Percentiles rank a stretch among this genome's conserved stretches.
Evolutionary conservation across 2,797 vertebrate genomes (phyloP).

Genomic region (Gadopsis bispinosus): DNA sequence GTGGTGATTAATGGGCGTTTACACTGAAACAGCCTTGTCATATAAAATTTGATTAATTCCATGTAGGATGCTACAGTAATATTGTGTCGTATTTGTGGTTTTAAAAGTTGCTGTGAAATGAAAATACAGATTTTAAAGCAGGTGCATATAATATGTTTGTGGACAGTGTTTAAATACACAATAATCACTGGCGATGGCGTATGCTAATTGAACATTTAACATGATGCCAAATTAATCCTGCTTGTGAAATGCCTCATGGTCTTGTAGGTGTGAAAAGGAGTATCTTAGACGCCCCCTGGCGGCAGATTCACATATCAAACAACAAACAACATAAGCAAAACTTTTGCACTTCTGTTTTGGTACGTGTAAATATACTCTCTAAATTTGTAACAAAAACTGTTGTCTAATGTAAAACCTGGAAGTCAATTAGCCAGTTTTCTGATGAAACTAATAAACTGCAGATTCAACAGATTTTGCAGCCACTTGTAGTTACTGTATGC

Average conservation of each 20-base stretch:
- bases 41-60: slow-evolving; percentile 46
- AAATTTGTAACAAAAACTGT: neutral
- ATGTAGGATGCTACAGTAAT: neutral
- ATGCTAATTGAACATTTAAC: neutral
- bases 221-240: neutral
- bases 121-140: neutral
- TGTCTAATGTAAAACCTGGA: neutral
- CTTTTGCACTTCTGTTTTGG: neutral
- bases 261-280: neutral
- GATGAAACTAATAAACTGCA: slow-evolving; percentile 20
- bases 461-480: slow-evolving; percentile 8
- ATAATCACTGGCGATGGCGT: neutral
- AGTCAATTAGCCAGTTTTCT: neutral
- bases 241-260: neutral
- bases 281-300: slow-evolving; percentile 68
- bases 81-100: neutral
- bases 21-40: slow-evolving; percentile 30
- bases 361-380: neutral
- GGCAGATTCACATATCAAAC: slow-evolving; percentile 31
- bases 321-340: neutral
- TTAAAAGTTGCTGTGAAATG: neutral
- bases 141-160: neutral
- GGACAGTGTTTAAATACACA: neutral
- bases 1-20: slow-evolving; percentile 57
- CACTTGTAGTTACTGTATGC: neutral